These are phyloP conservation scores for Didymodactylos carnosus DNA, from an alignment of 2,888 invertebrate species.

Conservation along the genomic window DNA sequence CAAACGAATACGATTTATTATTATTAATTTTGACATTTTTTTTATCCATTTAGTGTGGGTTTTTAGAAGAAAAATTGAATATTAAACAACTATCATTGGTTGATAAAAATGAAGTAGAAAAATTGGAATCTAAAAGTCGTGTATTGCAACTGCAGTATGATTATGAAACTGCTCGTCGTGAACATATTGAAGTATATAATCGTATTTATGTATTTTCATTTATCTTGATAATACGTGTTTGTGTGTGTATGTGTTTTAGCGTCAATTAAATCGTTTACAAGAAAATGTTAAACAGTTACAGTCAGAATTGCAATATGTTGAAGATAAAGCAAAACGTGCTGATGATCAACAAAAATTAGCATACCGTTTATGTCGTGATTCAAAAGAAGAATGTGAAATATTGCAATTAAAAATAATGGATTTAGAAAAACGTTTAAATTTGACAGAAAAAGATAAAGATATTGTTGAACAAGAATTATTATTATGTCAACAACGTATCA, in stretches of 20 bases:
- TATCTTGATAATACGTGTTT: no score
- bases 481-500: not conserved
- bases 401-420: not conserved
- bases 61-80: not conserved
- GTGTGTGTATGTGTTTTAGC: no score
- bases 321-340: not conserved
- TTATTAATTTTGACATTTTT: no score
- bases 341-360: not conserved
- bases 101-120: not conserved
- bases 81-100: not conserved
- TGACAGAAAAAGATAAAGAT: not conserved
- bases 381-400: not conserved
- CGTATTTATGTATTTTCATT: no score
- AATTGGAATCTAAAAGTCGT: not conserved
- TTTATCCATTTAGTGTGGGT: not conserved
- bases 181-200: not conserved
- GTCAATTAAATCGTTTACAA: not conserved
- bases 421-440: not conserved
- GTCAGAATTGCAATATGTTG: not conserved
- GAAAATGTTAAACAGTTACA: not conserved
- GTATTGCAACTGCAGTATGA: not conserved
- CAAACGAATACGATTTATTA: no score
- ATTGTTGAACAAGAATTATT: not conserved
- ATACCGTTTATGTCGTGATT: not conserved
- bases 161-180: not conserved